Percentiles rank a stretch among this genome's conserved stretches.
phyloP scores from a whole-genome alignment of 2,888 invertebrate genomes.

The Oscheius sp. region DNA sequence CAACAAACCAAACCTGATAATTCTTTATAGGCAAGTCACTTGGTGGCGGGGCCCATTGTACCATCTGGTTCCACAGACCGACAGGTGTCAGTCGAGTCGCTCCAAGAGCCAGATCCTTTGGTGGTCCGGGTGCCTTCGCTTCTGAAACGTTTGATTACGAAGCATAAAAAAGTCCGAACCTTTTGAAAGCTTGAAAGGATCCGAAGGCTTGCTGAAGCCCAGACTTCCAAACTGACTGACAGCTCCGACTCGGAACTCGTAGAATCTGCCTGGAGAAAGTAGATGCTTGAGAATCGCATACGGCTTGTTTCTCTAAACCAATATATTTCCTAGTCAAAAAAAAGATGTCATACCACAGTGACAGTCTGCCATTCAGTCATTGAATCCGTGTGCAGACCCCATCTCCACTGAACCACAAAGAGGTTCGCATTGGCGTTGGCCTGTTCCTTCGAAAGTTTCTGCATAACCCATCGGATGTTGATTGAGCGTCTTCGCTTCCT shows the following conservation, averaged over 20 bases:
- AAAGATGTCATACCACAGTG: constrained; percentile 47
- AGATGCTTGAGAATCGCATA: constrained; percentile 73
- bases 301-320: constrained; percentile 67
- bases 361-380: constrained; percentile 73
- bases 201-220: constrained; percentile 72
- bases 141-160: constrained; percentile 41
- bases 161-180: constrained; percentile 14
- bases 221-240: constrained; percentile 71
- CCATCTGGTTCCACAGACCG: constrained; percentile 59
- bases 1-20: constrained; percentile 55
- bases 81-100: constrained; percentile 36
- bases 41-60: constrained; percentile 67
- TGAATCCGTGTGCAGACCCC: constrained; percentile 64
- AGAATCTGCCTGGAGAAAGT: constrained; percentile 69
- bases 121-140: constrained; percentile 65
- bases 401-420: constrained; percentile 71
- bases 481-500: constrained; percentile 70
- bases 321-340: too few relatives aligned
- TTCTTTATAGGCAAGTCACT: constrained; percentile 71
- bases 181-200: constrained; percentile 68
- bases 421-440: constrained; percentile 63
- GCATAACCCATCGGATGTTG: constrained; percentile 70
- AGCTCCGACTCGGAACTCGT: constrained; percentile 72
- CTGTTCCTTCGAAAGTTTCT: constrained; percentile 56
- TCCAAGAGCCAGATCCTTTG: constrained; percentile 63